Conservation (phyloP, 2,113 vertebrate species). For the Natator depressus region DNA sequence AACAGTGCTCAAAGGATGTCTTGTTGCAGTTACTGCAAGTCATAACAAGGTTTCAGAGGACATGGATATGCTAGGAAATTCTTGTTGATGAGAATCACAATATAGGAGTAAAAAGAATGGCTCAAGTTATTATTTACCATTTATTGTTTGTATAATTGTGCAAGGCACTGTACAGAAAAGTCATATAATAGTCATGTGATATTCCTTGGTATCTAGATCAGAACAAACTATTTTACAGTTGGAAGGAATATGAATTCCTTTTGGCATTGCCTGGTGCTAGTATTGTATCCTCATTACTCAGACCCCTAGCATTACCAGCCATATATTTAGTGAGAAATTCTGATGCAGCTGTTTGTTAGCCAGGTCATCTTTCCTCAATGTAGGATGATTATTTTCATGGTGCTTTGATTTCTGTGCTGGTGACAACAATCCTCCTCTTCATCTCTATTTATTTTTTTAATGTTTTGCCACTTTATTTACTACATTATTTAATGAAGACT, state of each 20-base stretch:
- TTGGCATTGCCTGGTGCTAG: not conserved
- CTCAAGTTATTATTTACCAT: not conserved
- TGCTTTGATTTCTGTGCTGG: not conserved
- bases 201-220: not conserved
- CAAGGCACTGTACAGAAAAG: not conserved
- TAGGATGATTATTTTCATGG: slow-evolving; percentile 24
- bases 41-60: not conserved
- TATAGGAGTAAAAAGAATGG: not conserved
- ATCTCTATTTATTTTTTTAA: not conserved
- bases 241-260: not conserved
- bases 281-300: not conserved
- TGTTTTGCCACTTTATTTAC: not conserved
- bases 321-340: not conserved
- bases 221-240: not conserved
- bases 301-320: not conserved
- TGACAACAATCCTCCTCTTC: not conserved
- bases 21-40: not conserved
- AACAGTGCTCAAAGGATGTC: not conserved
- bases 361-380: not conserved
- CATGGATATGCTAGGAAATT: not conserved
- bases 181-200: not conserved
- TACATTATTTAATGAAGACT: not conserved
- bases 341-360: not conserved
- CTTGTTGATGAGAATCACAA: not conserved
- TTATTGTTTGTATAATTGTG: not conserved